Base-by-base conservation (phyloP, 2,888 invertebrate genomes). In the Cartodere bifasciata region DNA sequence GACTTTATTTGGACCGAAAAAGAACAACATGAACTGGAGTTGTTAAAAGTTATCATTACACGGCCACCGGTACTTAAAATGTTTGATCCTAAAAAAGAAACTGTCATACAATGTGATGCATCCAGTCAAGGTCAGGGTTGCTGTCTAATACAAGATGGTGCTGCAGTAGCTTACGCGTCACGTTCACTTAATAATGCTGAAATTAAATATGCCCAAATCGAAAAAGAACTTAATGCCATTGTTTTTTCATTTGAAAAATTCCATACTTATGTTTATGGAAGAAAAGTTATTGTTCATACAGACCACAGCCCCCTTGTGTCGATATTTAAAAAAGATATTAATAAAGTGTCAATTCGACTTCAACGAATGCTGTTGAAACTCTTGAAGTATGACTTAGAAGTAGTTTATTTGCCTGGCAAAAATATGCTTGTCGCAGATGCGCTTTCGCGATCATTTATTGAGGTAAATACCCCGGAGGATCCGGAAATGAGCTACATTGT, bases 281-380 rank as follows among this genome's bases (percentile, higher is more conserved):
- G 23, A 29, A 20, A 35, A 16, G 22, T 31, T 35, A 20, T 15
- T 22, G 28, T 41, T 37, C 13, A 33, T 27, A 38, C 43, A 9
- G 47, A 48, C 25, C 38, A 40, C 12, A 41, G 36, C 20, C 37
- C 36, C 34, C 39, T 41, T n/a, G 32, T 38, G 7, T 20, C 29
- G 4, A 37, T 38, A 23, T 29, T 38, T 15, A 16, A 28, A 31
- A 36, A 40, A 24, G 23, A 31, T 15, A 16, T 36, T 6, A 24
- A 36, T 31, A 29, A 37, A 15, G 26, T 32, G 6, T 28, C 30
- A 22, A 20, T 23, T 13, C 17, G 39, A 14, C 13, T 41, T 11
- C 36, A 37, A 34, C 17, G 35, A 30, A 37, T 39, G 26, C 10
- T 35, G 9, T 31, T 35, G 14, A 34, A 25, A 26, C 15, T 37